These are phyloP conservation scores for Megalops cyprinoides DNA, from an alignment of 2,797 vertebrate species.

Conservation along the genomic window DNA sequence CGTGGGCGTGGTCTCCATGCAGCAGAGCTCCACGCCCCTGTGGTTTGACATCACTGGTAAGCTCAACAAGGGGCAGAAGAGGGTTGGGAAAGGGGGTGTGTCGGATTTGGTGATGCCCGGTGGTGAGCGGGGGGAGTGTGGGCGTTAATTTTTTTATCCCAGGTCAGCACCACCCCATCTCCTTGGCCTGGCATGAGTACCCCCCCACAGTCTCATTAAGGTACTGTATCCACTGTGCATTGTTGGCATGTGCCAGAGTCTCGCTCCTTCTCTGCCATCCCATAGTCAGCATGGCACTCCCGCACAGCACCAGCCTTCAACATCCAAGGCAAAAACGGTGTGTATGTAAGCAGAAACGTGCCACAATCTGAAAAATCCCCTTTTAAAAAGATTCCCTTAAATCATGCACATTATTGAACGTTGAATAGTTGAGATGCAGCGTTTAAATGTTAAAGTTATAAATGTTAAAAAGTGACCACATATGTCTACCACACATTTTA, in stretches of 20 bases:
- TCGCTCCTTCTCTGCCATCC: conserved; percentile 47
- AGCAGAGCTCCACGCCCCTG: conserved; percentile 80
- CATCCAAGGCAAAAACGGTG: conserved; percentile 29
- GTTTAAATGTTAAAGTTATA: too few species aligned
- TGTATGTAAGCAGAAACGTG: conserved; percentile 29
- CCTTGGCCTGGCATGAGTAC: not conserved
- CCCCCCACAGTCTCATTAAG: conserved; percentile 39
- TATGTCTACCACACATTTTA: too few species aligned
- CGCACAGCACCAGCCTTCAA: conserved; percentile 15
- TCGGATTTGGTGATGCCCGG: not conserved
- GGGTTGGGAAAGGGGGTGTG: not conserved
- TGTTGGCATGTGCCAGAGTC: conserved; percentile 45
- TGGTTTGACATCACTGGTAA: conserved; percentile 97
- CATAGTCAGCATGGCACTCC: conserved; percentile 52
- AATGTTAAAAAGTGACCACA: too few species aligned
- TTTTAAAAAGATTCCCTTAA: not conserved
- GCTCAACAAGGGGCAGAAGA: conserved; percentile 31
- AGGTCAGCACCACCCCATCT: too few species aligned
- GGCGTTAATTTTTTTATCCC: not conserved
- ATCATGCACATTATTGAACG: too few species aligned
- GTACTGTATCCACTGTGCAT: conserved; percentile 52
- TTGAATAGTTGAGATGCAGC: too few species aligned
- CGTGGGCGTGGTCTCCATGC: conserved; percentile 92
- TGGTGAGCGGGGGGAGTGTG: not conserved
- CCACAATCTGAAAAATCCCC: not conserved